phyloP scores from a whole-genome alignment of 1,140 invertebrate genomes.

The Bombus cullumanus region DNA sequence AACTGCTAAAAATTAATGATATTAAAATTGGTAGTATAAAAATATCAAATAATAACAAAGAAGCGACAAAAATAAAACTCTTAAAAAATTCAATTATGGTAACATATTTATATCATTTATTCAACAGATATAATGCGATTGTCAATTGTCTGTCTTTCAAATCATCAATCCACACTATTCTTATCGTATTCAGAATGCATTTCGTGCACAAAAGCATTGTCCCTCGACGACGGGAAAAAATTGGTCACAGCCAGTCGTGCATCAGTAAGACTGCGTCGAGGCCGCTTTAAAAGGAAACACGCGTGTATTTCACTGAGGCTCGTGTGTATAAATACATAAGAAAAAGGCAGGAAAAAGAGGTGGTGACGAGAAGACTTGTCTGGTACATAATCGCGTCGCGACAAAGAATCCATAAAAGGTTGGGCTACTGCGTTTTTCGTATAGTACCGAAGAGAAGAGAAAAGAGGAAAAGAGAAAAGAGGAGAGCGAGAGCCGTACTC shows the following conservation, averaged over 20 bases:
- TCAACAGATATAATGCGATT: not conserved
- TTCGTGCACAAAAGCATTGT: not conserved
- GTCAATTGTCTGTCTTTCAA: too few species aligned
- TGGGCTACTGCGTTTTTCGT: slow-evolving; percentile 61
- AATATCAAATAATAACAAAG: not conserved
- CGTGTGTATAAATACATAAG: slow-evolving; percentile 54
- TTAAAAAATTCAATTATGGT: not conserved
- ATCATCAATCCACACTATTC: not conserved
- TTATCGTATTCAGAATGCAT: not conserved
- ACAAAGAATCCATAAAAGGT: slow-evolving; percentile 69
- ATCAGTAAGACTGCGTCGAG: not conserved
- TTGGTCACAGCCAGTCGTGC: slow-evolving; percentile 2
- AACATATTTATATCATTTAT: not conserved
- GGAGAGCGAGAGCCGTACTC: slow-evolving; percentile 48
- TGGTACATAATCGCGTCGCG: slow-evolving; percentile 56
- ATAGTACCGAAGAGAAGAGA: slow-evolving; percentile 41
- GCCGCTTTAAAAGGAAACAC: slow-evolving; percentile 22
- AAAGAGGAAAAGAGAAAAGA: not conserved
- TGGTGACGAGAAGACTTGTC: slow-evolving; percentile 34
- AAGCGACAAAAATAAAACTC: not conserved
- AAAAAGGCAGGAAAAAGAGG: slow-evolving; percentile 46
- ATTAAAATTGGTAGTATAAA: not conserved
- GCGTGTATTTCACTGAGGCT: not conserved
- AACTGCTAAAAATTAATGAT: not conserved
- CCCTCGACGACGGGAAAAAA: not conserved